Evolutionary conservation across 2,888 invertebrate species (phyloP).

Genomic region (Polia nebulosa): DNA sequence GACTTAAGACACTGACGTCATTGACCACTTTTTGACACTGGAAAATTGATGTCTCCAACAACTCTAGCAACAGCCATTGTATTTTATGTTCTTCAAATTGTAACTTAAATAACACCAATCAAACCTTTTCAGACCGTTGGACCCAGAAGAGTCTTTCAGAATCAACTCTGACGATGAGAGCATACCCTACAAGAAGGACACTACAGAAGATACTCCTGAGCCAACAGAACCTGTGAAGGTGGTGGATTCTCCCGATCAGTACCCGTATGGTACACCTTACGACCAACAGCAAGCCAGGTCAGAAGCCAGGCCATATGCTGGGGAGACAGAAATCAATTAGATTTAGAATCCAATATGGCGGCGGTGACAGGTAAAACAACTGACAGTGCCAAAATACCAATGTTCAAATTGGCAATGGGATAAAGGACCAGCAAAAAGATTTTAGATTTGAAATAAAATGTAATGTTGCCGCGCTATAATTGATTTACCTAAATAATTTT

Average conservation of each 20-base stretch:
- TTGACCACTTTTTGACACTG: too few relatives aligned
- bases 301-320: conserved; percentile 77
- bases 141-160: conserved; percentile 86
- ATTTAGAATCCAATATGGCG: conserved; percentile 29
- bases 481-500: conserved; percentile 11
- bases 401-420: neutral
- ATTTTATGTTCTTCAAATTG: too few relatives aligned
- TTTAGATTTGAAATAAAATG: neutral
- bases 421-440: neutral
- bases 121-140: conserved; percentile 74
- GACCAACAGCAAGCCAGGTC: conserved; percentile 36
- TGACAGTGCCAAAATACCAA: conserved; percentile 8
- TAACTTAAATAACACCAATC: neutral
- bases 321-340: conserved; percentile 88
- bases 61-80: too few relatives aligned
- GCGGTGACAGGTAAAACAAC: neutral
- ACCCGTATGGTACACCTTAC: conserved; percentile 74
- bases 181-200: conserved; percentile 88
- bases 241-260: conserved; percentile 73
- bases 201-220: conserved; percentile 83
- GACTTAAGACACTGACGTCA: too few relatives aligned
- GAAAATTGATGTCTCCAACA: too few relatives aligned
- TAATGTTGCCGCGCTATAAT: conserved; percentile 18
- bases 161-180: conserved; percentile 88
- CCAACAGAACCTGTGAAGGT: conserved; percentile 82